Conservation (phyloP, 2,888 invertebrate genomes). For the Dryomyza anilis region DNA sequence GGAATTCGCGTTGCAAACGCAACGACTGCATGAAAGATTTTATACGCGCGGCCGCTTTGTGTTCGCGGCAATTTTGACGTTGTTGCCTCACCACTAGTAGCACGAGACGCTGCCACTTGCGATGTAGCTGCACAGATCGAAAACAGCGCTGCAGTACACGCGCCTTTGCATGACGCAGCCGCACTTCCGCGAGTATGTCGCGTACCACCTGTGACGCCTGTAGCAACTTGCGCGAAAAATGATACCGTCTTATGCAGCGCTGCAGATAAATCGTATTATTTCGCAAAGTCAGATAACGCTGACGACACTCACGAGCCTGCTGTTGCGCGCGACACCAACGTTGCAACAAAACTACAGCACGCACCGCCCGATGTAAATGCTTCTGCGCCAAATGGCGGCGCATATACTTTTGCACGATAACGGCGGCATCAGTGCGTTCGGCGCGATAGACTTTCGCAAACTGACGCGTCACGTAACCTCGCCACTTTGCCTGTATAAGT, state of each 20-base stretch:
- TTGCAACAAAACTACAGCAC: constrained; percentile 63
- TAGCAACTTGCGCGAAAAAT: constrained; percentile 47
- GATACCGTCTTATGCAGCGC: constrained; percentile 59
- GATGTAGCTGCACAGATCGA: constrained; percentile 55
- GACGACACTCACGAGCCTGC: constrained; percentile 57
- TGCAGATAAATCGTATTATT: constrained; percentile 63
- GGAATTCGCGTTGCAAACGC: constrained; percentile 40
- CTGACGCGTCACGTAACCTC: constrained; percentile 51
- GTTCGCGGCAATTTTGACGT: constrained; percentile 32
- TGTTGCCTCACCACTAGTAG: constrained; percentile 30
- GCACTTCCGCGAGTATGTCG: constrained; percentile 35
- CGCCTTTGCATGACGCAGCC: constrained; percentile 42
- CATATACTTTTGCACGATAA: constrained; percentile 63
- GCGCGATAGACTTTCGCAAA: constrained; percentile 48
- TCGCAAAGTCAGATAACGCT: constrained; percentile 58
- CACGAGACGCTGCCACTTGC: constrained; percentile 56
- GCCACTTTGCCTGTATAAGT: constrained; percentile 64
- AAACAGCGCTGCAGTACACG: constrained; percentile 37
- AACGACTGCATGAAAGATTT: constrained; percentile 57
- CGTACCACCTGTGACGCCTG: constrained; percentile 41
- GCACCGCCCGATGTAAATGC: constrained; percentile 54
- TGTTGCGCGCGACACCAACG: constrained; percentile 62
- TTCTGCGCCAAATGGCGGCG: constrained; percentile 61
- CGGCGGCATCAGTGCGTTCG: constrained; percentile 53
- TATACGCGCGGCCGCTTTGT: constrained; percentile 44